These are phyloP conservation scores for Cephus pygmeus DNA, from an alignment of 2,888 invertebrate species.

Conservation along the genomic window DNA sequence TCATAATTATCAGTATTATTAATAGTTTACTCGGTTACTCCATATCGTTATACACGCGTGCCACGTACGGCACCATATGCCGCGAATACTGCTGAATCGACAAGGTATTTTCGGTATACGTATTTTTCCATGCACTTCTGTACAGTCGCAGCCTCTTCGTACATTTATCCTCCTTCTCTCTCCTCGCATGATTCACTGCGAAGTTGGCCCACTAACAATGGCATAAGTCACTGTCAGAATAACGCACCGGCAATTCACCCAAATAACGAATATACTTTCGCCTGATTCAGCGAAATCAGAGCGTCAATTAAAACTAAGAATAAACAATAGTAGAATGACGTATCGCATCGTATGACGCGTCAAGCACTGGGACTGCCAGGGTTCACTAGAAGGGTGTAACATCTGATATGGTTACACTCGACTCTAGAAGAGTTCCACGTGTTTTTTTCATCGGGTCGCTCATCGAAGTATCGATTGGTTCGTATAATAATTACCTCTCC, in stretches of 20 bases:
- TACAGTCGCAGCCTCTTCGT: background rate
- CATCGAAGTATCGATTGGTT: slow-evolving; percentile 63
- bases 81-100: no score
- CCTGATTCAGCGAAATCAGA: background rate
- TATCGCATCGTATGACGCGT: background rate
- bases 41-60: no score
- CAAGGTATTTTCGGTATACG: no score
- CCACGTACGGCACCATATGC: no score
- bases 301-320: background rate
- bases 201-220: background rate
- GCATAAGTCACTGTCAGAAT: background rate
- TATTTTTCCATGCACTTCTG: no score
- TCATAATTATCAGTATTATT: slow-evolving; percentile 45
- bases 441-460: slow-evolving; percentile 46
- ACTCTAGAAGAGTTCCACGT: background rate
- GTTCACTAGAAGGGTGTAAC: background rate
- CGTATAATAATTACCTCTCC: slow-evolving; percentile 62
- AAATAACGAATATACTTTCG: no score
- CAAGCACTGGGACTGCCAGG: background rate
- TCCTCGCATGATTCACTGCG: background rate
- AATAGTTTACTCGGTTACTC: slow-evolving; percentile 25
- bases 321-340: background rate
- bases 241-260: background rate
- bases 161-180: background rate
- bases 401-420: slow-evolving; percentile 1